These are phyloP conservation scores for Eutrigla gurnardus DNA, from an alignment of 2,797 vertebrate species.

Conservation along the genomic window DNA sequence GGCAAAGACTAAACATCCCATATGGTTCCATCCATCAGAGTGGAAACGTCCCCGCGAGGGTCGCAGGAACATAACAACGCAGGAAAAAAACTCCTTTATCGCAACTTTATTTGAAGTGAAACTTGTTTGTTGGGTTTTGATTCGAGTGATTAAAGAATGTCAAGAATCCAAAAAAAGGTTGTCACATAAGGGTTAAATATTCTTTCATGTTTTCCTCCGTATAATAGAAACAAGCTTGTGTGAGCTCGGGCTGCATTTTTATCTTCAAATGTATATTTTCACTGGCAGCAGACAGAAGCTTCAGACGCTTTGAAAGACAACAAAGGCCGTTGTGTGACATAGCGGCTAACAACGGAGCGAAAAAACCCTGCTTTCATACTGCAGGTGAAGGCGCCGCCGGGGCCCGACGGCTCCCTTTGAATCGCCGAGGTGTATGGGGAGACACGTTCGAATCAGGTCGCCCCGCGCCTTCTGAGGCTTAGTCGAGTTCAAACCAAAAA, in stretches of 20 bases:
- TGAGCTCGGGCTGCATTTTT: conserved; percentile 38
- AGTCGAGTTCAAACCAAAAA: conserved; percentile 51
- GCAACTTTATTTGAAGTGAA: conserved; percentile 15
- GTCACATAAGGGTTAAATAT: conserved; percentile 62
- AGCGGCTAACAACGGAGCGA: conserved; percentile 28
- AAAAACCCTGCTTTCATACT: conserved; percentile 31
- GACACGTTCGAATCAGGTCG: conserved; percentile 24
- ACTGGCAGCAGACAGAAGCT: conserved; percentile 32
- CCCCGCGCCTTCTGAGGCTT: conserved; percentile 24
- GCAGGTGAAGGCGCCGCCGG: neutral
- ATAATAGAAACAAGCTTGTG: conserved; percentile 25
- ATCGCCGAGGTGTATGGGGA: conserved; percentile 26
- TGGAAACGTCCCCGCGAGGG: conserved; percentile 7
- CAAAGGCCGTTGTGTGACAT: conserved; percentile 44
- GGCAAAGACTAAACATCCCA: conserved; percentile 8
- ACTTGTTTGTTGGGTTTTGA: conserved; percentile 44
- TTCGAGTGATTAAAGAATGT: conserved; percentile 55
- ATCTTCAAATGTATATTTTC: conserved; percentile 61
- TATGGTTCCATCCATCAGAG: conserved; percentile 23
- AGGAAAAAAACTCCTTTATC: conserved; percentile 2
- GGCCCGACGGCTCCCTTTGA: conserved; percentile 54
- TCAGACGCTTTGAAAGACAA: conserved; percentile 50
- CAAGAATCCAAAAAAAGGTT: conserved; percentile 40
- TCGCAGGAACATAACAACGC: conserved; percentile 19
- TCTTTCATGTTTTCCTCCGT: conserved; percentile 45